A percentile compares a stretch with the other conserved stretches of the same genome.
Evolutionary conservation across 1,140 invertebrate species (phyloP).

Genomic region (Bombus terrestris): DNA sequence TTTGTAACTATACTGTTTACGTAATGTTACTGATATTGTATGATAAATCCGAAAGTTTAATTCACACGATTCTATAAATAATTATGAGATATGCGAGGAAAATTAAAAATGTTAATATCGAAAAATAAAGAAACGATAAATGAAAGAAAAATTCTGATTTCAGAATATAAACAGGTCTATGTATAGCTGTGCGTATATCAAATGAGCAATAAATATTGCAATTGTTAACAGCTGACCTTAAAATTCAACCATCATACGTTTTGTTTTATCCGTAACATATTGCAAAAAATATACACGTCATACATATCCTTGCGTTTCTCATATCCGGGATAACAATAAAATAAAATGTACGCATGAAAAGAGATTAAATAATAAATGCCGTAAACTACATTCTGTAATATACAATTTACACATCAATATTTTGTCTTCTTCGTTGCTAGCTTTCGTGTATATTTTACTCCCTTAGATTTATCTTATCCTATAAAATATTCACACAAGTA

Average conservation of each 20-base stretch:
- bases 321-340: not conserved
- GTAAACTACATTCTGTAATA: not conserved
- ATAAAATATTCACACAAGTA: not conserved
- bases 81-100: not conserved
- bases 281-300: no score
- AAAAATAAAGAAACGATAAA: no score
- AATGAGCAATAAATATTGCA: not conserved
- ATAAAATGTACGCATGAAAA: not conserved
- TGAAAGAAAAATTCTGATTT: no score
- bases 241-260: not conserved
- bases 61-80: not conserved
- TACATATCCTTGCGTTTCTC: not conserved
- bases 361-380: not conserved
- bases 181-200: not conserved
- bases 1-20: no score
- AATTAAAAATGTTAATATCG: not conserved
- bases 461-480: not conserved
- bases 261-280: not conserved
- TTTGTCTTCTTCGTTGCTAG: not conserved
- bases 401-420: not conserved
- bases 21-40: no score
- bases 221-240: not conserved
- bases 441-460: not conserved
- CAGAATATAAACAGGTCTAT: no score
- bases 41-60: not conserved